Conservation (phyloP, 2,888 invertebrate species). For the Periphyllus acericola region DNA sequence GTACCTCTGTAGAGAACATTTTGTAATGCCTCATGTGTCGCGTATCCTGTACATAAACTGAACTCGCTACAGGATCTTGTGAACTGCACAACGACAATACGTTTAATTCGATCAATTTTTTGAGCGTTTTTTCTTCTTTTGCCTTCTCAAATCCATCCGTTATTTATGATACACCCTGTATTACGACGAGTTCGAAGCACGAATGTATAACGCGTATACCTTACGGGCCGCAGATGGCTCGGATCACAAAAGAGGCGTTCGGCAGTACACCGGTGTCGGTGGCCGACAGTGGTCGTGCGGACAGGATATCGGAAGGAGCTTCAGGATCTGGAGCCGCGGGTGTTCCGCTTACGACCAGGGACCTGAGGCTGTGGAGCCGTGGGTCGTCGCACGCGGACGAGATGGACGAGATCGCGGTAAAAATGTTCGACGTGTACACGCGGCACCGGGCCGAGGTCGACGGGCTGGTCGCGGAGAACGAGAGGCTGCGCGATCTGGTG, state of each 20-base stretch:
- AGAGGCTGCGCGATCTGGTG: too few species aligned
- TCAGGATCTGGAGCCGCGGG: neutral
- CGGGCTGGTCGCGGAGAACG: neutral
- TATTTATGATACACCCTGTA: too few species aligned
- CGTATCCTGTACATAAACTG: too few species aligned
- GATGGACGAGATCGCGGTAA: neutral
- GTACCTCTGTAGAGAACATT: too few species aligned
- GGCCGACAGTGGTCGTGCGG: neutral
- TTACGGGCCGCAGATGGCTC: neutral
- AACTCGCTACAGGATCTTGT: too few species aligned
- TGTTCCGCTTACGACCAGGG: neutral
- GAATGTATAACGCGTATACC: neutral
- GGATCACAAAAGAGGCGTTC: slow-evolving; percentile 18
- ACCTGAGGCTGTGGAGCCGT: neutral
- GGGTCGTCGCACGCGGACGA: neutral
- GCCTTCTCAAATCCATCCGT: too few species aligned
- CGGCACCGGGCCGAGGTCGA: neutral
- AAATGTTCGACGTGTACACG: neutral
- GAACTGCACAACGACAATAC: too few species aligned
- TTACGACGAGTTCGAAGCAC: too few species aligned
- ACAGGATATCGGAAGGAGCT: too few species aligned
- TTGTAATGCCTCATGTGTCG: too few species aligned
- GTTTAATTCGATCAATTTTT: too few species aligned
- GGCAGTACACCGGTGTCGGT: neutral
- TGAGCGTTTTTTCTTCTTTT: too few species aligned